Evolutionary conservation across 2,888 invertebrate genomes (phyloP).

Genomic region (Drosophila monieri): DNA sequence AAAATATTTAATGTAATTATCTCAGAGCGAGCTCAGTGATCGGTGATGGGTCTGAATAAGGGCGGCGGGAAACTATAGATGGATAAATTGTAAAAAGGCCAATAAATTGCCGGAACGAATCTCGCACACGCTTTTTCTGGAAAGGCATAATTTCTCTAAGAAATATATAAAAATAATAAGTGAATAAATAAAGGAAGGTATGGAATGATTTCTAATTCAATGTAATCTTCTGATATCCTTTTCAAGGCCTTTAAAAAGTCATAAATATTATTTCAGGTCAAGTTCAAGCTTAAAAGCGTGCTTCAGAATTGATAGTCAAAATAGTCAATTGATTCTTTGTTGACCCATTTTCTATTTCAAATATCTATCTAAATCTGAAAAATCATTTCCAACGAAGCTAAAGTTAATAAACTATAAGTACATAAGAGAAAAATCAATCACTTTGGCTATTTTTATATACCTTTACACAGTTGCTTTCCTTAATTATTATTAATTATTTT

Average conservation of each 20-base stretch:
- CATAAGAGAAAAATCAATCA: slow-evolving; percentile 31
- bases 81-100: slow-evolving; percentile 14
- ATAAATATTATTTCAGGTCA: slow-evolving; percentile 4
- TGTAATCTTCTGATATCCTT: slow-evolving; percentile 8
- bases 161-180: neutral
- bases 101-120: slow-evolving; percentile 32
- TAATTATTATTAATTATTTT: slow-evolving; percentile 39
- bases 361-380: neutral
- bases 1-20: slow-evolving; percentile 46
- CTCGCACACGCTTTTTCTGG: slow-evolving; percentile 4
- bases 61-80: slow-evolving; percentile 28
- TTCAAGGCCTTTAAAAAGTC: neutral
- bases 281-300: slow-evolving; percentile 10
- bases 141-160: neutral
- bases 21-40: slow-evolving; percentile 22
- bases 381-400: slow-evolving; percentile 27
- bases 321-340: slow-evolving; percentile 23
- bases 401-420: neutral
- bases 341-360: slow-evolving; percentile 11
- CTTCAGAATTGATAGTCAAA: slow-evolving; percentile 1
- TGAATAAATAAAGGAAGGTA: neutral
- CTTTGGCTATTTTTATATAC: slow-evolving; percentile 5
- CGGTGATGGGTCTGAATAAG: slow-evolving; percentile 28
- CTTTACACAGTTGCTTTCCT: slow-evolving; percentile 5
- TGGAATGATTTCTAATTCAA: neutral